These are phyloP conservation scores for Parnassius mnemosyne DNA, from an alignment of 2,888 invertebrate genomes.

Conservation along the genomic window DNA sequence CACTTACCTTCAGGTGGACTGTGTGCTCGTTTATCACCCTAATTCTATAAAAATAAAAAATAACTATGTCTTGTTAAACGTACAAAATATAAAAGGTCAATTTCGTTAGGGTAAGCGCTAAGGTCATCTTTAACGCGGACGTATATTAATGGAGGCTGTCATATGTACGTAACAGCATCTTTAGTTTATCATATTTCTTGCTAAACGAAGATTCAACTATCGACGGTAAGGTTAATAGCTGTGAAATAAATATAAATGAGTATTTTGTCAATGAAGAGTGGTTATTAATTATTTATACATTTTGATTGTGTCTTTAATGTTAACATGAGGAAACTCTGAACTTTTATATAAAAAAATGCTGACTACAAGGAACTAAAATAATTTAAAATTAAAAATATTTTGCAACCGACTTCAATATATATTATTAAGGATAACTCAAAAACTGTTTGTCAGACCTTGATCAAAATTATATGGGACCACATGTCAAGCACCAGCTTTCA, in stretches of 20 bases:
- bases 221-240: not conserved
- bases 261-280: not conserved
- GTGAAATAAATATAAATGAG: conserved; percentile 1
- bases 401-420: too few relatives aligned
- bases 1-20: too few relatives aligned
- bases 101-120: not conserved
- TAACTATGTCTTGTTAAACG: not conserved
- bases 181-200: conserved; percentile 8
- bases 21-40: too few relatives aligned
- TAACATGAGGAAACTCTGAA: not conserved
- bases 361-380: too few relatives aligned
- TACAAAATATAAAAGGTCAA: conserved; percentile 7
- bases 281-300: not conserved
- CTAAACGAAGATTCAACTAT: not conserved
- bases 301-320: not conserved
- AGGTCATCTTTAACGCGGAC: conserved; percentile 1
- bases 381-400: too few relatives aligned
- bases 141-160: conserved; percentile 7
- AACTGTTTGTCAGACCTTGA: too few relatives aligned
- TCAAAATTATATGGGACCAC: too few relatives aligned
- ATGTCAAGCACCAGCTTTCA: too few relatives aligned
- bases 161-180: not conserved
- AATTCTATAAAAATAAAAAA: too few relatives aligned
- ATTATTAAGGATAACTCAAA: too few relatives aligned
- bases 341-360: too few relatives aligned